These are phyloP conservation scores for Tenualosa thibaudeaui DNA, from an alignment of 2,797 vertebrate species.

Conservation along the genomic window DNA sequence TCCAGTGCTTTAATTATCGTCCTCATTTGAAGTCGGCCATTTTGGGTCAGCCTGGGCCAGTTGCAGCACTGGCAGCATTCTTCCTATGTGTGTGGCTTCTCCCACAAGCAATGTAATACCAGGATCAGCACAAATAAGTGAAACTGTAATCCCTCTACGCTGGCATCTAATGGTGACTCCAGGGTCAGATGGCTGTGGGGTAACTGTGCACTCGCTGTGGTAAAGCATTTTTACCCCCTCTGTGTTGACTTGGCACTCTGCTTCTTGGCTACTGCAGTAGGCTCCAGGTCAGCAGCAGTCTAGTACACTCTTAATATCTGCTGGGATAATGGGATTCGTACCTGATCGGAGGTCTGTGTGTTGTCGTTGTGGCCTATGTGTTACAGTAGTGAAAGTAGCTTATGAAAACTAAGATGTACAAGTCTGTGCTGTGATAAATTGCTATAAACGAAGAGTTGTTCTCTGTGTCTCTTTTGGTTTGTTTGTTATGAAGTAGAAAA, in stretches of 20 bases:
- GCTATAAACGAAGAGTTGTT: not conserved
- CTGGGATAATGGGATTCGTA: not conserved
- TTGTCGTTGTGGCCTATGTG: not conserved
- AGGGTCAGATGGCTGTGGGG: not conserved
- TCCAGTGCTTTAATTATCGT: not conserved
- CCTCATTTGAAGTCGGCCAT: not conserved
- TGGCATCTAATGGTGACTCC: not conserved
- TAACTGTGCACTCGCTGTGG: constrained; percentile 1
- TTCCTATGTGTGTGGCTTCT: not conserved
- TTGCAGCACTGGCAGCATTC: not conserved
- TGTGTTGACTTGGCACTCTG: not conserved
- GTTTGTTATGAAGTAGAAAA: not conserved
- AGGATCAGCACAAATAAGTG: not conserved
- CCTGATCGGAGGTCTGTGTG: not conserved
- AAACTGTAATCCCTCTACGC: not conserved
- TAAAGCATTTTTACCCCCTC: not conserved
- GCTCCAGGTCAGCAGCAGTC: not conserved
- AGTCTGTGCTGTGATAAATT: not conserved
- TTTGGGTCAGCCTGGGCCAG: not conserved
- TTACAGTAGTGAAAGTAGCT: not conserved
- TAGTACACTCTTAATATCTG: not conserved
- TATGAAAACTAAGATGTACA: not conserved
- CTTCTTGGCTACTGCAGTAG: not conserved
- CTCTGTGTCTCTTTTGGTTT: not conserved
- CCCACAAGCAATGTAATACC: constrained; percentile 12